Base-by-base conservation (phyloP, 2,888 invertebrate species). In the Cyclophora punctaria region DNA sequence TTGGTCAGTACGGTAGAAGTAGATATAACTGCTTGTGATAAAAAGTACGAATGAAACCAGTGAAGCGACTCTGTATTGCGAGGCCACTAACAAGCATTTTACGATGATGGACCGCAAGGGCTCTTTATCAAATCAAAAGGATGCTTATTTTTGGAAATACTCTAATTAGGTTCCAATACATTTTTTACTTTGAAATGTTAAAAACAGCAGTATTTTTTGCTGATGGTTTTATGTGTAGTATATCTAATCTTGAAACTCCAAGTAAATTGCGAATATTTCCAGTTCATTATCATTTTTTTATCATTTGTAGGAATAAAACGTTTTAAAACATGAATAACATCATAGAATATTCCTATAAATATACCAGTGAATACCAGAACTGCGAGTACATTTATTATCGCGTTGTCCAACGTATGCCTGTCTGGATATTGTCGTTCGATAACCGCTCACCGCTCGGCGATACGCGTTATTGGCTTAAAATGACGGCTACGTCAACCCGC, bases 21-120 rank as follows among this genome's bases (percentile, higher is more conserved):
- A 20, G 2, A 20, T 20, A 37, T 37, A 37, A 5, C 4, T 4
- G 37, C 37, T 37, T 37, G 37, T 20, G 20, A 20, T 20, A 20
- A 20, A 20, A 20, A 20, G 7, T 44, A 71, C 71, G 69, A 76
- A 73, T 71, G 71, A 73, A 82, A 60, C 75, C 80, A 59, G 73
- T 79, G 81, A 74, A 75, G 79, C 84, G 82, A 65, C 70, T 62
- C 65, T 85, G 73, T 78, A 86, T 86, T 86, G 86, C 84, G 84
- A 66, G 73, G 68, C 59, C 60, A 68, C 78, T 82, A 81, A 81
- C 76, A 77, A 83, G 79, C 70, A 71, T 67, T 75, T 73, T 73
- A 79, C 74, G 75, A 78, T 75, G 70, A 76, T 76, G 75, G 79
- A 80, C 75, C 74, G 66, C 60, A 59, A 79, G 77, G 59, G 70